phyloP scores from a whole-genome alignment of 2,888 invertebrate species.

The Heliconius erato region DNA sequence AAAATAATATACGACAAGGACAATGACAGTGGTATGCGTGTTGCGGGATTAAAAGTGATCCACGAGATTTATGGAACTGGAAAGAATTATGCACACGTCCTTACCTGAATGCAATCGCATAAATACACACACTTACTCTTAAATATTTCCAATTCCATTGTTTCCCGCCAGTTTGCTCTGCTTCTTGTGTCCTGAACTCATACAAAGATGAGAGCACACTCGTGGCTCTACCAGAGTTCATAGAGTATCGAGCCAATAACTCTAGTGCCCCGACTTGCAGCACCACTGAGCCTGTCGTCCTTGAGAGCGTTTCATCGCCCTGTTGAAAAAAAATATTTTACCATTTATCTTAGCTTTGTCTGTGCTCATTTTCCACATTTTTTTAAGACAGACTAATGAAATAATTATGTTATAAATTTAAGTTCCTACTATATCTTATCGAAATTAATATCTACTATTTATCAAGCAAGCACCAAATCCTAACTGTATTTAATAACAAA shows the following conservation, averaged over 20 bases:
- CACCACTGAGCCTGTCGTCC: slow-evolving; percentile 79
- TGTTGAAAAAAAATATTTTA: slow-evolving; percentile 47
- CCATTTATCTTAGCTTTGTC: neutral
- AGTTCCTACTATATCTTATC: neutral
- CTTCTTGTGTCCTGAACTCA: slow-evolving; percentile 82
- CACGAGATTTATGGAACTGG: too few species aligned
- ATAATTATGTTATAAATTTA: too few species aligned
- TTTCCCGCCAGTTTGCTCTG: slow-evolving; percentile 83
- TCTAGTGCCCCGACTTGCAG: slow-evolving; percentile 80
- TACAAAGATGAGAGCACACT: slow-evolving; percentile 85
- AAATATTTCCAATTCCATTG: slow-evolving; percentile 89
- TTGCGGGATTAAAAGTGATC: too few species aligned
- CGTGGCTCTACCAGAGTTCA: slow-evolving; percentile 77
- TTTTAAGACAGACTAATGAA: neutral
- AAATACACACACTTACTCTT: slow-evolving; percentile 73
- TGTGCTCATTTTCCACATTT: neutral
- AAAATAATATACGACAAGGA: too few species aligned
- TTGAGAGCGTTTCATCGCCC: slow-evolving; percentile 67
- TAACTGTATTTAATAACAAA: too few species aligned
- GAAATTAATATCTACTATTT: neutral
- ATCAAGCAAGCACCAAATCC: too few species aligned
- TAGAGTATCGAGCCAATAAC: slow-evolving; percentile 78
- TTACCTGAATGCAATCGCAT: too few species aligned
- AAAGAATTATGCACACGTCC: too few species aligned
- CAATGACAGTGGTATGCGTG: too few species aligned